These are phyloP conservation scores for Proteles cristata DNA, from an alignment of 2,113 vertebrate species.

Conservation along the genomic window DNA sequence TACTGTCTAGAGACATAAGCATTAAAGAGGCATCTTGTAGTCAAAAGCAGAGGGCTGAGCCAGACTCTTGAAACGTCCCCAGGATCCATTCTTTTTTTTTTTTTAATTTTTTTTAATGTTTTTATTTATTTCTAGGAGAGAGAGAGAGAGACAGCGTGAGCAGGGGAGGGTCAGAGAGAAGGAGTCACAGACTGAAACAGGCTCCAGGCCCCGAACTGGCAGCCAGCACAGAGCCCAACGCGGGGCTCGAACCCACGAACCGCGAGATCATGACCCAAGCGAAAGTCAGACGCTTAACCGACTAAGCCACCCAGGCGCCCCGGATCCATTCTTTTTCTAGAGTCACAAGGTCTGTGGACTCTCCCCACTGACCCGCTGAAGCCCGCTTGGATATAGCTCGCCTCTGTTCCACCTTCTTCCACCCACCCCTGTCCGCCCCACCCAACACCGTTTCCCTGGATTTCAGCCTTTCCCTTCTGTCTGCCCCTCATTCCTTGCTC, in stretches of 20 bases:
- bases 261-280: too few relatives aligned
- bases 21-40: accelerated
- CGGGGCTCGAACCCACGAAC: too few relatives aligned
- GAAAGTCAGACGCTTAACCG: too few relatives aligned
- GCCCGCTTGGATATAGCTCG: accelerated
- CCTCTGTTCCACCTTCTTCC: too few relatives aligned
- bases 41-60: neutral
- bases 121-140: too few relatives aligned
- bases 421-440: neutral
- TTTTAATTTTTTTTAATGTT: too few relatives aligned
- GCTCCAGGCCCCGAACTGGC: too few relatives aligned
- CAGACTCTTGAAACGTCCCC: accelerated
- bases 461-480: accelerated
- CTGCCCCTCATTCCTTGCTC: neutral
- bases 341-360: neutral
- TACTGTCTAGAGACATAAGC: neutral
- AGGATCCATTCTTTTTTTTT: accelerated
- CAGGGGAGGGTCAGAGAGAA: too few relatives aligned
- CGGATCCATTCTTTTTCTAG: neutral
- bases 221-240: too few relatives aligned
- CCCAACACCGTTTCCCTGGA: neutral
- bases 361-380: neutral
- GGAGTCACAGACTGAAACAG: too few relatives aligned
- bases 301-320: too few relatives aligned
- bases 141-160: too few relatives aligned